phyloP scores from a whole-genome alignment of 2,888 invertebrate genomes.

The Gastrophysa polygoni region DNA sequence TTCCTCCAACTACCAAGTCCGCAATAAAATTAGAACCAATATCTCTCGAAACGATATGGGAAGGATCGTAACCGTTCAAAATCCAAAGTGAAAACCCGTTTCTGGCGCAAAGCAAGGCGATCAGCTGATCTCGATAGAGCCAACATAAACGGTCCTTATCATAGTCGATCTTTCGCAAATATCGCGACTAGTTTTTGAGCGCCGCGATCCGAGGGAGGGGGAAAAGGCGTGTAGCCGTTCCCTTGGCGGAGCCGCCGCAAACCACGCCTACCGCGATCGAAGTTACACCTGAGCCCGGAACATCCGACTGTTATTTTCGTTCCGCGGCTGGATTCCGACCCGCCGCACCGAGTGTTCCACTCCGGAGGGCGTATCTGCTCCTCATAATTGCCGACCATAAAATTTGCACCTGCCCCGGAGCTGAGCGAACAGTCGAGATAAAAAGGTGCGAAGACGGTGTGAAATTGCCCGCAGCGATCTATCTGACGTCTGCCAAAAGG shows the following conservation, averaged over 20 bases:
- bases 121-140: no score
- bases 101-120: constrained; percentile 18
- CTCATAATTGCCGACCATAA: constrained; percentile 24
- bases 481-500: constrained; percentile 50
- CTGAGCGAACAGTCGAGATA: constrained; percentile 22
- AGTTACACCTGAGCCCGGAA: constrained; percentile 56
- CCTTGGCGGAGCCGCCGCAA: constrained; percentile 51
- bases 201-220: constrained; percentile 47
- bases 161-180: constrained; percentile 39
- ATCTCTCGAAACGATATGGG: constrained; percentile 22
- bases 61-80: constrained; percentile 25
- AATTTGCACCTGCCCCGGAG: constrained; percentile 31
- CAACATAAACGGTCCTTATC: neutral
- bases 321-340: constrained; percentile 43
- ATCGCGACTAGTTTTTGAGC: constrained; percentile 48
- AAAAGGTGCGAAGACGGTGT: constrained; percentile 34
- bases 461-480: constrained; percentile 43
- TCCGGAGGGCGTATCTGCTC: constrained; percentile 16
- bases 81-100: constrained; percentile 26
- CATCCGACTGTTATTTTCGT: constrained; percentile 48
- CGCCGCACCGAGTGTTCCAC: constrained; percentile 9
- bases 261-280: constrained; percentile 56
- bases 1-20: neutral
- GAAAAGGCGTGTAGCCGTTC: constrained; percentile 51
- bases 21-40: constrained; percentile 5